phyloP scores from a whole-genome alignment of 37 sponge, comb jelly and placozoan genomes.

The Eunapius fragilis region DNA sequence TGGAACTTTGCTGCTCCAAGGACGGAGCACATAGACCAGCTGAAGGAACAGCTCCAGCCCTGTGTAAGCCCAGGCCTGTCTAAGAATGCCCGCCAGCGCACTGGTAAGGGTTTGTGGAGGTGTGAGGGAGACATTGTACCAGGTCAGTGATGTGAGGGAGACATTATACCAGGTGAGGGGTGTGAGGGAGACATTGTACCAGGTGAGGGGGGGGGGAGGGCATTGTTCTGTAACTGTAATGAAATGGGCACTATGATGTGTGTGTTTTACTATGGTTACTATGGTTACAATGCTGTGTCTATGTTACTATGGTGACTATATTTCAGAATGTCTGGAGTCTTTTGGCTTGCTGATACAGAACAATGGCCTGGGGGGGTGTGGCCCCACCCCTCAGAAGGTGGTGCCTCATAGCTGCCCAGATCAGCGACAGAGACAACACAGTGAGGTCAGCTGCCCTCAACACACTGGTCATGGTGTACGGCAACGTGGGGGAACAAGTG shows the following conservation, averaged over 20 bases:
- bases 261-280: too few relatives aligned
- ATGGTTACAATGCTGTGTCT: not conserved
- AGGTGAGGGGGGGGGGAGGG: too few relatives aligned
- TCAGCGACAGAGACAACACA: constrained; percentile 84
- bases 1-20: constrained; percentile 89
- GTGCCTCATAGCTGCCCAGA: constrained; percentile 76
- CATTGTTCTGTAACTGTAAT: too few relatives aligned
- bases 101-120: constrained; percentile 60
- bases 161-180: too few relatives aligned
- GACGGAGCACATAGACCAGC: constrained; percentile 86
- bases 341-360: constrained; percentile 85
- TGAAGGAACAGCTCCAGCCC: constrained; percentile 86
- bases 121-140: too few relatives aligned
- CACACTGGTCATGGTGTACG: constrained; percentile 82
- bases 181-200: too few relatives aligned
- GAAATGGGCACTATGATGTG: too few relatives aligned
- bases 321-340: constrained; percentile 85
- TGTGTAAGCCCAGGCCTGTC: constrained; percentile 71
- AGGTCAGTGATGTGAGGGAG: too few relatives aligned
- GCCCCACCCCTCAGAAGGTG: constrained; percentile 82
- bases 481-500: constrained; percentile 78
- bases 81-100: constrained; percentile 83
- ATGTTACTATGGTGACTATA: not conserved
- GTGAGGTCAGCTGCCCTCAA: constrained; percentile 86
- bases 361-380: constrained; percentile 86